Conservation (phyloP, 2,113 vertebrate genomes). For the Microcebus tavaratra region DNA sequence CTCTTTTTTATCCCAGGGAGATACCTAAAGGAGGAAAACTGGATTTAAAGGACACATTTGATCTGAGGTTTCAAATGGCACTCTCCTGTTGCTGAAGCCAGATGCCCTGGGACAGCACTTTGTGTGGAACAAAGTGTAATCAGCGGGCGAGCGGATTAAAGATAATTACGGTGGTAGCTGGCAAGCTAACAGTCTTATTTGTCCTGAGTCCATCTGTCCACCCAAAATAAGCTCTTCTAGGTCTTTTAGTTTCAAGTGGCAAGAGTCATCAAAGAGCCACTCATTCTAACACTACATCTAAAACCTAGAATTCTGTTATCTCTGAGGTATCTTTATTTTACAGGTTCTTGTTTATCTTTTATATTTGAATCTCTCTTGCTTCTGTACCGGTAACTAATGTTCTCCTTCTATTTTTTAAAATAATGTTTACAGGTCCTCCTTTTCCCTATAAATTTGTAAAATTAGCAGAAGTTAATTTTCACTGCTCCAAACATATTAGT, state of each 20-base stretch:
- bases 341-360: background rate
- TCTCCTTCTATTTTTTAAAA: background rate
- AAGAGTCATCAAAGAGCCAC: background rate
- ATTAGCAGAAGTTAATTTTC: background rate
- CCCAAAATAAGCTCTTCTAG: background rate
- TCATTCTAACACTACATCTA: background rate
- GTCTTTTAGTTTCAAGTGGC: background rate
- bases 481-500: no score
- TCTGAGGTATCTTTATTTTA: background rate
- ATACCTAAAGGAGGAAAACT: conserved; percentile 84
- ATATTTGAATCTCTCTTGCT: background rate
- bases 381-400: background rate
- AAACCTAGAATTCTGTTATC: background rate
- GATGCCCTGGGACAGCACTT: background rate
- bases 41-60: conserved; percentile 44
- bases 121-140: background rate
- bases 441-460: background rate
- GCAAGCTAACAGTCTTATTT: background rate
- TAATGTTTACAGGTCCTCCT: background rate
- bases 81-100: background rate
- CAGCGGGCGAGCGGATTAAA: background rate
- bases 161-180: no score
- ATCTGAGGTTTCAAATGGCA: background rate
- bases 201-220: background rate
- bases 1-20: conserved; percentile 97